Evolutionary conservation across 2,113 vertebrate genomes (phyloP).

Genomic region (Monopterus albus): DNA sequence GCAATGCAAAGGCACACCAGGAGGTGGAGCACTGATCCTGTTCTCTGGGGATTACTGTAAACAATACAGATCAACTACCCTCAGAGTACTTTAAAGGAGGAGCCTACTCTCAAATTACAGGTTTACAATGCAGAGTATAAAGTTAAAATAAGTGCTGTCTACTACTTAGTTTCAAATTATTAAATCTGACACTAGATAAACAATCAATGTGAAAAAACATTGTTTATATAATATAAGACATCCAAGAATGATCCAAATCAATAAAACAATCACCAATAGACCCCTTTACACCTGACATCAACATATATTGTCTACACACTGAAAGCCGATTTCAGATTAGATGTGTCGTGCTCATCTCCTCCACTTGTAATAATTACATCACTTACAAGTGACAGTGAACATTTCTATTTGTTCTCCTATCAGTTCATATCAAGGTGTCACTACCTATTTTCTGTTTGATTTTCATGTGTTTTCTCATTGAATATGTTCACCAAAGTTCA

Average conservation of each 20-base stretch:
- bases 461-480: conserved; percentile 12
- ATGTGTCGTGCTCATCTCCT: not conserved
- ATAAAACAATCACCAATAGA: conserved; percentile 41
- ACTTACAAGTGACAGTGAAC: conserved; percentile 14
- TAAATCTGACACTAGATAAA: conserved; percentile 71
- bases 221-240: conserved; percentile 59
- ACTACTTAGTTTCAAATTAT: conserved; percentile 52
- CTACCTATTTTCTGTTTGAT: conserved; percentile 9
- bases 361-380: conserved; percentile 38
- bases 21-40: conserved; percentile 74
- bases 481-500: not conserved
- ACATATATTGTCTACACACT: conserved; percentile 14
- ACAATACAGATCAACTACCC: conserved; percentile 7
- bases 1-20: conserved; percentile 79
- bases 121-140: conserved; percentile 28
- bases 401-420: not conserved
- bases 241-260: conserved; percentile 51
- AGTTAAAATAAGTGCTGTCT: conserved; percentile 65
- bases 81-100: conserved; percentile 53
- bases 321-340: conserved; percentile 27
- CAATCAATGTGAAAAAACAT: conserved; percentile 50
- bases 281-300: conserved; percentile 32
- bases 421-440: not conserved
- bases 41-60: conserved; percentile 30
- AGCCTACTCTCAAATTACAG: conserved; percentile 36